Evolutionary conservation across 2,888 invertebrate genomes (phyloP), one percentile per base, ranked within the genome.

Genomic region (Prenolepis imparis): DNA sequence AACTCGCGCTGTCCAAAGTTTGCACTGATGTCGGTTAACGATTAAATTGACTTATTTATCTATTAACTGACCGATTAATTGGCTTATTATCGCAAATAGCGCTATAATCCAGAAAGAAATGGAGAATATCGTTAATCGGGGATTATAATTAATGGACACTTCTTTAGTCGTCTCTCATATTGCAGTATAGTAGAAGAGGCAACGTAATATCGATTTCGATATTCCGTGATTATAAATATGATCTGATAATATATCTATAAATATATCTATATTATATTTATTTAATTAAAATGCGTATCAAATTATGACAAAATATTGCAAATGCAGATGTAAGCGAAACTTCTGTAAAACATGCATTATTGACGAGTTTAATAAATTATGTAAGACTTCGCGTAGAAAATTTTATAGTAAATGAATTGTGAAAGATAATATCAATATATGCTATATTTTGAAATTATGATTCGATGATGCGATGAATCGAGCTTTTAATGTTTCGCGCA

Each of bases 81-180:
- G 48, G 0, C n/a, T 48, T 48, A 48, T n/a, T 18, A 68, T 32
- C 15, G 12, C 28, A 15, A 18, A n/a, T 36, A 67, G 28, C 21
- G 28, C 1, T 24, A 12, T 64, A 57, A 68, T 77, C 41, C 21
- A 55, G 68, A 44, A n/a, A 41, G 28, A 28, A 70, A 15, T 24
- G 6, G 39, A 57, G 24, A 24, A 24, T 44, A 36, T 70, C 41
- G n/a, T 68, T 68, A 77, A 77, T 41, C 28, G 2, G 11, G 18
- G 21, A 41, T 77, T 21, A 63, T n/a, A n/a, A n/a, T 78, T 59
- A 59, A 78, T 12, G 21, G 48, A 55, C 75, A 18, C 41, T 70
- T 32, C 18, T 12, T 70, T 57, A 41, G n/a, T n/a, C 11, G 41
- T 41, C n/a, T 41, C 0, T 1, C 18, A 8, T 48, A 68, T 78